phyloP scores from a whole-genome alignment of 2,888 invertebrate species.

The Tiliacea citrago region DNA sequence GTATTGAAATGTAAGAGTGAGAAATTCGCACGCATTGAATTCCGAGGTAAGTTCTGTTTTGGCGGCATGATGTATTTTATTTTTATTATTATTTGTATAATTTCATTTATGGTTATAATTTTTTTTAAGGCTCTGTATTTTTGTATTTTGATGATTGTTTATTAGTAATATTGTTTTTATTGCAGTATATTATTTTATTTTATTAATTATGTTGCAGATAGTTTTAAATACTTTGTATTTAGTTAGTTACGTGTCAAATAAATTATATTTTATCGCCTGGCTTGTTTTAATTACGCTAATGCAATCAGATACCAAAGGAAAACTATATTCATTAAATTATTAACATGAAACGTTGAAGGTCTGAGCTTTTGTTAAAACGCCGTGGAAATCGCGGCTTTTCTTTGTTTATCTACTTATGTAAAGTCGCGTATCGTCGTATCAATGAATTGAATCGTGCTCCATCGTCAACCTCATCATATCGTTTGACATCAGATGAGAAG shows the following conservation, averaged over 20 bases:
- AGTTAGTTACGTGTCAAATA: slow-evolving; percentile 9
- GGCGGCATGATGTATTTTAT: not conserved
- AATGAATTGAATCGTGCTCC: slow-evolving; percentile 7
- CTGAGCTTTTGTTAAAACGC: slow-evolving; percentile 23
- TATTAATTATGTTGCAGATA: not conserved
- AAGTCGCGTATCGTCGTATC: not conserved
- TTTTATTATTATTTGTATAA: not conserved
- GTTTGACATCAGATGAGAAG: not conserved
- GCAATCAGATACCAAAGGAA: slow-evolving; percentile 27
- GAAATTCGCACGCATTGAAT: slow-evolving; percentile 93
- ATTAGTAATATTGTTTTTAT: slow-evolving; percentile 8
- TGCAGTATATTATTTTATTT: not conserved
- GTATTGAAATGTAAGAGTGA: slow-evolving; percentile 93
- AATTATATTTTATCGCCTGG: slow-evolving; percentile 10
- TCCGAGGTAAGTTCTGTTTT: slow-evolving; percentile 92
- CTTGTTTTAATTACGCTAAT: slow-evolving; percentile 56
- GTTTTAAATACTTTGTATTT: slow-evolving; percentile 1
- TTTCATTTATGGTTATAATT: not conserved
- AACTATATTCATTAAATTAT: slow-evolving; percentile 20
- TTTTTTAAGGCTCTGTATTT: not conserved
- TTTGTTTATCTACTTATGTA: slow-evolving; percentile 36
- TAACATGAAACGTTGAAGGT: slow-evolving; percentile 26
- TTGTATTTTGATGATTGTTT: not conserved
- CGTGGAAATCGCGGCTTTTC: slow-evolving; percentile 19
- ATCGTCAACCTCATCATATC: no score